These are phyloP conservation scores for Meloidogyne exigua DNA, from an alignment of 1,140 invertebrate species.

Conservation along the genomic window DNA sequence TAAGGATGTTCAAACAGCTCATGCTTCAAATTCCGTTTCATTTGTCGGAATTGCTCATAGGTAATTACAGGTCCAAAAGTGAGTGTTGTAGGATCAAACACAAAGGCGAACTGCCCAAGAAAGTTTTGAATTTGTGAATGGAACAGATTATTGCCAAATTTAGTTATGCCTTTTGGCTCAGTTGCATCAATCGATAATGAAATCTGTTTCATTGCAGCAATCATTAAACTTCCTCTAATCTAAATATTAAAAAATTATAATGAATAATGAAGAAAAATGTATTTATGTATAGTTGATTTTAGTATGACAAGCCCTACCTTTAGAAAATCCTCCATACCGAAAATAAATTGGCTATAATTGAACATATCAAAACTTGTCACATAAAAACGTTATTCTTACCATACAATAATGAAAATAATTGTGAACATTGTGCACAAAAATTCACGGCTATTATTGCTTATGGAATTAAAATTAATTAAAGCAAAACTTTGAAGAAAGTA, in stretches of 20 bases:
- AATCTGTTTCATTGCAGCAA: slow-evolving; percentile 37
- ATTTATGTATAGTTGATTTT: no score
- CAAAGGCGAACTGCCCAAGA: slow-evolving; percentile 1
- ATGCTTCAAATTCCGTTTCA: neutral
- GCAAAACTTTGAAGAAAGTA: neutral
- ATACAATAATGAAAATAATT: slow-evolving; percentile 8
- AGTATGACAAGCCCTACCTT: no score
- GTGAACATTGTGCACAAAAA: slow-evolving; percentile 20
- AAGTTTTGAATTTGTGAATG: neutral
- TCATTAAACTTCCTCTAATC: slow-evolving; percentile 38
- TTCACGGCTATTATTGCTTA: neutral
- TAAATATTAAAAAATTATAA: neutral
- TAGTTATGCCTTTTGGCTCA: neutral
- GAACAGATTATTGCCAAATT: neutral
- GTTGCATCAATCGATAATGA: slow-evolving; percentile 31
- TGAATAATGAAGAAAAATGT: no score
- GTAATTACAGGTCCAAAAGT: slow-evolving; percentile 34
- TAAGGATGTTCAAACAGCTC: neutral
- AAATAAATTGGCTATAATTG: neutral
- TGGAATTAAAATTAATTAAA: neutral
- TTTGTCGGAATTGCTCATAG: slow-evolving; percentile 8
- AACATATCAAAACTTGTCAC: no score
- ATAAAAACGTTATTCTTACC: slow-evolving; percentile 7
- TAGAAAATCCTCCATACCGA: neutral
- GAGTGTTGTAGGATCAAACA: slow-evolving; percentile 36